Evolutionary conservation across 2,888 invertebrate genomes (phyloP).

Genomic region (Chaitophorus viminalis): DNA sequence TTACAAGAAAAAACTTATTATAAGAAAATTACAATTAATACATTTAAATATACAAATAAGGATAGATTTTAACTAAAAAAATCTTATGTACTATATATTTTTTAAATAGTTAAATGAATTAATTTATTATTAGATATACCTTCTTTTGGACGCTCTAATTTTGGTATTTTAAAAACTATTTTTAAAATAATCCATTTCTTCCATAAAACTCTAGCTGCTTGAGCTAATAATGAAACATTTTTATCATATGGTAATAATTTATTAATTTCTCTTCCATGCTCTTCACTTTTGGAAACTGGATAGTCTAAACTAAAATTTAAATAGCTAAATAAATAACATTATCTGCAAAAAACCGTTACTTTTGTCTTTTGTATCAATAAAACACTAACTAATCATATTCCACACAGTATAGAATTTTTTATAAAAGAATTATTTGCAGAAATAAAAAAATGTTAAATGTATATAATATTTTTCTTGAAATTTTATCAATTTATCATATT

Average conservation of each 20-base stretch:
- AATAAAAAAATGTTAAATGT: no score
- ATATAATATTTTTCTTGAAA: no score
- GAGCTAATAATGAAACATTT: slow-evolving; percentile 19
- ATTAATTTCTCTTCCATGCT: slow-evolving; percentile 26
- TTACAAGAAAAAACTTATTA: not conserved
- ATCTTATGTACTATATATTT: not conserved
- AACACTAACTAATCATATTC: no score
- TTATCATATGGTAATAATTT: slow-evolving; percentile 43
- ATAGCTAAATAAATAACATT: not conserved
- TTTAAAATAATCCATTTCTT: slow-evolving; percentile 54
- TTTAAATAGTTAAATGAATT: not conserved
- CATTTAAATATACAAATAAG: not conserved
- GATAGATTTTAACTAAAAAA: no score
- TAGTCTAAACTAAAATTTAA: slow-evolving; percentile 27
- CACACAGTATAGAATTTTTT: no score
- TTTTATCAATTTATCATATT: no score
- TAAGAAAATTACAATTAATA: not conserved
- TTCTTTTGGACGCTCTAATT: slow-evolving; percentile 41
- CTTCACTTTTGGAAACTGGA: not conserved
- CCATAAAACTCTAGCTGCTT: slow-evolving; percentile 40
- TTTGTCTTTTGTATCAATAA: no score
- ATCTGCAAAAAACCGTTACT: no score
- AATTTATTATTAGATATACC: not conserved
- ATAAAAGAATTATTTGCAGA: no score
- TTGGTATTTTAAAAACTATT: slow-evolving; percentile 54